phyloP scores from a whole-genome alignment of 1,140 invertebrate species.

The Bombus difficillimus region DNA sequence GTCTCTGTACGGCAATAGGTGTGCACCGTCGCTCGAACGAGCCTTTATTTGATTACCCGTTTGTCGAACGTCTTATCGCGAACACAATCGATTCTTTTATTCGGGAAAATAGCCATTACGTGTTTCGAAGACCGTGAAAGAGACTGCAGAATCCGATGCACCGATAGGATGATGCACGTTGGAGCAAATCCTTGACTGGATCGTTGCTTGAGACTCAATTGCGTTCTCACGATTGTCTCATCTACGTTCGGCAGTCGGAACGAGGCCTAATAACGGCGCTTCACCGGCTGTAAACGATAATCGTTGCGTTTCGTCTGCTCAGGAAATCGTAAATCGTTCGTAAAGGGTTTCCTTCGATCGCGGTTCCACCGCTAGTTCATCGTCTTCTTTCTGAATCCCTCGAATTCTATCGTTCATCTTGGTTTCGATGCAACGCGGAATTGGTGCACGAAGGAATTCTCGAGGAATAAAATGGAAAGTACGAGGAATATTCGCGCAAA shows the following conservation, averaged over 20 bases:
- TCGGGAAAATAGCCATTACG: background rate
- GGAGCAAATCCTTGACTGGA: background rate
- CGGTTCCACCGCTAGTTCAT: no score
- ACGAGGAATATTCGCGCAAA: background rate
- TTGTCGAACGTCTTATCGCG: background rate
- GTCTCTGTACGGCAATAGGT: background rate
- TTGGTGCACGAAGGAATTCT: background rate
- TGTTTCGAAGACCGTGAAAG: background rate
- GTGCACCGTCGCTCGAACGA: background rate
- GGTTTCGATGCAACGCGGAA: background rate
- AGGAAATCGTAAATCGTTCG: slow-evolving; percentile 31
- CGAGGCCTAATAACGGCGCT: slow-evolving; percentile 57
- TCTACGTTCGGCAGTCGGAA: slow-evolving; percentile 33
- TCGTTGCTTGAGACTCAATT: background rate
- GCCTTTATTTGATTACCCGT: background rate
- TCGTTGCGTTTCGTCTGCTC: slow-evolving; percentile 1
- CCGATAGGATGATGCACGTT: background rate
- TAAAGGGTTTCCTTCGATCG: no score
- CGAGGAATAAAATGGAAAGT: no score
- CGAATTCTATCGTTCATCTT: background rate
- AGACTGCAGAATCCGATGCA: background rate
- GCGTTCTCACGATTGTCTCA: slow-evolving; percentile 32
- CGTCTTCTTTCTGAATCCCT: no score
- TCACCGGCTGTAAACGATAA: slow-evolving; percentile 30
- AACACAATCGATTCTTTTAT: background rate